phyloP scores from a whole-genome alignment of 2,888 invertebrate species.

The Crossocerus cetratus region DNA sequence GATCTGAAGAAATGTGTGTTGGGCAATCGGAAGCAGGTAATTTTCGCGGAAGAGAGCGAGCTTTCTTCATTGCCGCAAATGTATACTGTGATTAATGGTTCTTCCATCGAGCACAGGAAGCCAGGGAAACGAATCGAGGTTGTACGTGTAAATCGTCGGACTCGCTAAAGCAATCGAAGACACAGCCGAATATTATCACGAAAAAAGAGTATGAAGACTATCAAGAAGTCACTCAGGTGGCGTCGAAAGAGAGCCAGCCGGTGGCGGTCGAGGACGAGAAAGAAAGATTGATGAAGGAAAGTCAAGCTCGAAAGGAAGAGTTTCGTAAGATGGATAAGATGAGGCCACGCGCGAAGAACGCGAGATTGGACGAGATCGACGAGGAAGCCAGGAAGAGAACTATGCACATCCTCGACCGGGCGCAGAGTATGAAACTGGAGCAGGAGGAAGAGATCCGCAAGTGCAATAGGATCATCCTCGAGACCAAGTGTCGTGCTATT shows the following conservation, averaged over 20 bases:
- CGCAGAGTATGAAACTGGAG: conserved; percentile 79
- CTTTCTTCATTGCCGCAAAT: no score
- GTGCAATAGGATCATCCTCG: conserved; percentile 88
- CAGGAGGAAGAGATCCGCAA: conserved; percentile 84
- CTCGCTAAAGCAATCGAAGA: conserved; percentile 56
- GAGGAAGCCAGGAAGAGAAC: conserved; percentile 78
- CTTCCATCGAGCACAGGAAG: neutral
- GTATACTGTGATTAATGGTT: neutral
- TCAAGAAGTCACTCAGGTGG: conserved; percentile 50
- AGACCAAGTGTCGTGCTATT: conserved; percentile 91
- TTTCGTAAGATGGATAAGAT: conserved; percentile 65
- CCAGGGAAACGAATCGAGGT: conserved; percentile 2
- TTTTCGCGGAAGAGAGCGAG: no score
- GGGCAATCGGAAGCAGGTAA: neutral
- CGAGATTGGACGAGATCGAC: conserved; percentile 74
- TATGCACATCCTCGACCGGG: conserved; percentile 78
- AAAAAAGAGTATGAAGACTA: conserved; percentile 79
- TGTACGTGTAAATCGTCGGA: neutral
- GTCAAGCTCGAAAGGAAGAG: conserved; percentile 68
- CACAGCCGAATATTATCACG: conserved; percentile 79
- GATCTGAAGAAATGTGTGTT: neutral
- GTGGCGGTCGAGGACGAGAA: conserved; percentile 57
- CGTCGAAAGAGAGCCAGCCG: conserved; percentile 57
- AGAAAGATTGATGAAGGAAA: conserved; percentile 63
- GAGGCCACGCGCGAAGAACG: conserved; percentile 54